These are phyloP conservation scores for Scaptomyza polygonia DNA, from an alignment of 2,888 invertebrate genomes.

Conservation along the genomic window DNA sequence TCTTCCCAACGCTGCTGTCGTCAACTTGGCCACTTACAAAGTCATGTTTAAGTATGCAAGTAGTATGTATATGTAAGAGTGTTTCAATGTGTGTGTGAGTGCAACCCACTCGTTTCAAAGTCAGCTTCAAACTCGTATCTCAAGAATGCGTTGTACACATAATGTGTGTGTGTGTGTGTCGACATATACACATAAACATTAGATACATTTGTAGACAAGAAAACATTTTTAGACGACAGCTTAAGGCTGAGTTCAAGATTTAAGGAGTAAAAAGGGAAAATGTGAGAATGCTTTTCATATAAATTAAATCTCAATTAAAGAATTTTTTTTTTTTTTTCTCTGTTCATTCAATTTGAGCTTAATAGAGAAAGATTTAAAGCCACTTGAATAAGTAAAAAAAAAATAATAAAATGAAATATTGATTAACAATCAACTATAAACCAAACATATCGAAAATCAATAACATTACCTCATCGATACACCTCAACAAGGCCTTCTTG, in stretches of 20 bases:
- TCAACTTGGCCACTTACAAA: conserved; percentile 21
- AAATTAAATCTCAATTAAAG: conserved; percentile 18
- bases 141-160: conserved; percentile 33
- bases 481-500: neutral
- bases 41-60: conserved; percentile 6
- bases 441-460: too few species aligned
- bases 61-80: too few species aligned
- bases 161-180: conserved; percentile 5
- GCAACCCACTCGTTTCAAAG: conserved; percentile 43
- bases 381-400: too few species aligned
- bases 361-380: neutral
- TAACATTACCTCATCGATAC: too few species aligned
- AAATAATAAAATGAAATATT: too few species aligned
- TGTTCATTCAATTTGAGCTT: neutral
- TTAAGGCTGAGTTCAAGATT: neutral
- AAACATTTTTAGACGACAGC: conserved; percentile 17
- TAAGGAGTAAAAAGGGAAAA: too few species aligned
- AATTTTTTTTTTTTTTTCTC: too few species aligned
- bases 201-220: conserved; percentile 36
- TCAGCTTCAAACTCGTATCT: conserved; percentile 41
- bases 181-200: conserved; percentile 19
- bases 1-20: neutral
- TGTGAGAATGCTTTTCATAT: conserved; percentile 34
- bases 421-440: too few species aligned
- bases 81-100: neutral